Base-by-base conservation (phyloP, 2,113 vertebrate species). In the Lanius collurio region DNA sequence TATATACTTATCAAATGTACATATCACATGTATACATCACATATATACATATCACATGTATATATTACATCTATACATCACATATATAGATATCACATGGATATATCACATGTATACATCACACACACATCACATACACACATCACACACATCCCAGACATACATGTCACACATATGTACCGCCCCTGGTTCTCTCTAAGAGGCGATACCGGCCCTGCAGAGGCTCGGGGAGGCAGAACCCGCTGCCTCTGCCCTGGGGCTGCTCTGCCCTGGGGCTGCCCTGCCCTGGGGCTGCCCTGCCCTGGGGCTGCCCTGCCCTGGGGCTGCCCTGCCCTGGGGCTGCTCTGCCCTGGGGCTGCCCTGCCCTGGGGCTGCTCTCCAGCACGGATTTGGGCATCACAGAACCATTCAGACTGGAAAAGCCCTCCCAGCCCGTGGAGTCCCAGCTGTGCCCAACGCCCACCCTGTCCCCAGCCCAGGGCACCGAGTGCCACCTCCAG, bases 361-460 rank as follows among this genome's bases (percentile, higher is more conserved):
- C 26, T 63, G 31, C 21, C 15, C 11, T 67, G 57, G 37, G 76
- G 9, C 15, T n/a, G 17, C 20, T 71, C 27, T 37, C 63, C 55
- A 69, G 27, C 11, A 33, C 4, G 23, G 22, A 19, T 20, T 59
- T 49, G 27, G 35, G 56, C 24, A 31, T 31, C n/a, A 5, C 20
- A 31, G 56, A 15, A 19, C 15, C 20, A 14, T 4, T 59, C 4
- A 49, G 27, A 11, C 3, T 37, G 56, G 44, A 39, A 60, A 76
- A 60, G 2, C 21, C 20, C 27, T 37, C 55, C 42, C 5, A 23
- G n/a, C 4, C 1, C n/a, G 14, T 3, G 1, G 8, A 47, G 42
- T 18, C 27, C n/a, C 10, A 18, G 15, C 56, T 60, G 27, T 30
- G 26, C 11, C 33, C 1, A 1, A 7, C 8, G 9, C 30, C 15